These are phyloP conservation scores for Pasiphila rectangulata DNA, from an alignment of 2,888 invertebrate species.

Conservation along the genomic window DNA sequence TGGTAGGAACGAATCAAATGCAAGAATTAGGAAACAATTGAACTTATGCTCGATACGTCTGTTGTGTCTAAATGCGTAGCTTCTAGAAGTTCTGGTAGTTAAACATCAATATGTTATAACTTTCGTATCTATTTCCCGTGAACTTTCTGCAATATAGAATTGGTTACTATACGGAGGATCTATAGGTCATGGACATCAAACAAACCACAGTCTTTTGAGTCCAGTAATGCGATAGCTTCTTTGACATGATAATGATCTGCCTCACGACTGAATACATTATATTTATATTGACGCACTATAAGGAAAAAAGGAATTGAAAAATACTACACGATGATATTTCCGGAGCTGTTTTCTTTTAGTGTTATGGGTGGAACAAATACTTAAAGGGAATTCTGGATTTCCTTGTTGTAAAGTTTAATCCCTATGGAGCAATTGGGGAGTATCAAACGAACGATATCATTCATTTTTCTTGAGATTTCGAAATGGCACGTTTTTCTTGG, in stretches of 20 bases:
- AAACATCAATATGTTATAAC: slow-evolving; percentile 14
- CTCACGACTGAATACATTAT: slow-evolving; percentile 70
- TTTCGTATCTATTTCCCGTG: slow-evolving; percentile 18
- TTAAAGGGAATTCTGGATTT: slow-evolving; percentile 24
- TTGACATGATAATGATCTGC: slow-evolving; percentile 77
- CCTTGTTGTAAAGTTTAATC: slow-evolving; percentile 5
- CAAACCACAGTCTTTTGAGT: slow-evolving; percentile 72
- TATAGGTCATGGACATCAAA: slow-evolving; percentile 63
- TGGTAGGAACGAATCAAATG: too few relatives aligned
- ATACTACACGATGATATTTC: slow-evolving; percentile 37
- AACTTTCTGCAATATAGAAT: slow-evolving; percentile 33
- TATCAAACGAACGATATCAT: not conserved
- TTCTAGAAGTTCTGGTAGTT: too few relatives aligned
- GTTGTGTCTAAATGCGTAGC: too few relatives aligned
- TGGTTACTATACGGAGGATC: slow-evolving; percentile 48
- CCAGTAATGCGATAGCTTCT: slow-evolving; percentile 75
- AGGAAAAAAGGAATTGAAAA: slow-evolving; percentile 51
- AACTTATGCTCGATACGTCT: too few relatives aligned
- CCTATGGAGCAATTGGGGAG: slow-evolving; percentile 4
- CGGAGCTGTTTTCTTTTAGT: slow-evolving; percentile 28
- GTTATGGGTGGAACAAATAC: slow-evolving; percentile 28
- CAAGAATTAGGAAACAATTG: too few relatives aligned
- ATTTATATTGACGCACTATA: slow-evolving; percentile 53
- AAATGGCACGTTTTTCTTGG: not conserved
- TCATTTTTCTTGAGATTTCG: not conserved